Base-by-base conservation (phyloP, 2,888 invertebrate species). In the Lithophane socia region DNA sequence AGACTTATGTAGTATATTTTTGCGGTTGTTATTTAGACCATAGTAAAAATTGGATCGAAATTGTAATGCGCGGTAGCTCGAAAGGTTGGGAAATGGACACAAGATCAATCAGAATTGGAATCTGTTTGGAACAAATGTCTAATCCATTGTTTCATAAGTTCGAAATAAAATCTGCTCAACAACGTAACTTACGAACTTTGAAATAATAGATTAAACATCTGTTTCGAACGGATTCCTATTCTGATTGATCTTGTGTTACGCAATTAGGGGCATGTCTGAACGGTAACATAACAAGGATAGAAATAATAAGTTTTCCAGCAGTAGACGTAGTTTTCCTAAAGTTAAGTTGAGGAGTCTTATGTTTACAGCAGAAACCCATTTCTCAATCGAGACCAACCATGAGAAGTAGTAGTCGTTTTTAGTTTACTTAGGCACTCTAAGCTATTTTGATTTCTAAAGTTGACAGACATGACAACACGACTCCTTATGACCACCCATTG, bases 1-100 rank as follows among this genome's bases (percentile, higher is more conserved):
- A 77, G 73, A 76, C 78, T 85, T 85, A 82, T 82, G 63, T 73
- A 70, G 76, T 73, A 71, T 77, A 79, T 79, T 88, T 82, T 80
- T 74, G 75, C 63, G 64, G 75, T 84, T 66, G 21, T 66, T 82
- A 68, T 75, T 80, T 58, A 29, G 72, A 70, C 69, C 21, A 78
- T 82, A 85, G 78, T 85, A 78, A 79, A 77, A 71, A 75, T 71
- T 64, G 49, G 18, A 61, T 52, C 29, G 16, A 54, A 69, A 21
- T n/a, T 24, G 42, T 44, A 54, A 70, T n/a, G 21, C 12, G 24
- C 3, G 56, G 47, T 1, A 21, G 29, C 9, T 56, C 16, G 42
- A 42, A 61, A 42, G 7, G 12, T 9, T 74, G 24, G 1, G 37
- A 58, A 37, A 37, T 47, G 18, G n/a, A 21, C 8, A 44, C 9